Evolutionary conservation across 2,797 vertebrate species (phyloP), one percentile per base, ranked within the genome.

Genomic region (Telmatherina bonti): DNA sequence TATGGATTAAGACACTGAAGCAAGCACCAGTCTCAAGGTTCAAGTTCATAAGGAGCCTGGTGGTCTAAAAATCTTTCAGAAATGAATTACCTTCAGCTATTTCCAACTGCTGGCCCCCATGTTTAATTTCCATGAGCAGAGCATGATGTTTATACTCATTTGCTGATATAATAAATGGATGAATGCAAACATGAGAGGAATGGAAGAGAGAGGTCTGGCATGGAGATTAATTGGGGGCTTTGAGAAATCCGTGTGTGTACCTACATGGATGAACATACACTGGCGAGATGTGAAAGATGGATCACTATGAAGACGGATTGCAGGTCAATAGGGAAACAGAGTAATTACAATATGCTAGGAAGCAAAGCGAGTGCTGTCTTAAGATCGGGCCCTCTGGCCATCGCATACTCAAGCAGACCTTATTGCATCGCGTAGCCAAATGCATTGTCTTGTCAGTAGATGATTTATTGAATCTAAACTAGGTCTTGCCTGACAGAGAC

Each of bases 311-410:
- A 87, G 84, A 92, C 72, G 76, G 80, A 90, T 90, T 82, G 83
- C 68, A 74, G 84, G 86, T 88, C 90, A 75, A 85, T 73, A 72
- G 85, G 91, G 91, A 92, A 89, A 87, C 59, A 18, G 82, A 88
- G 89, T 92, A 92, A 92, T 93, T 92, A 93, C 89, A 87, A 89
- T 88, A 76, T 90, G 84, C 83, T 81, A 75, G 76, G 67, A 79
- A 87, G 86, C 80, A 76, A 89, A 90, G 85, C 87, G 87, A 87
- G 82, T 70, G 76, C 87, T 79, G 88, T 89, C 86, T 89, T 74
- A 78, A 78, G 78, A 85, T 74, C 76, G 65, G 69, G 62, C 81
- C 89, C 82, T 60, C 67, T 64, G 84, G 91, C 84, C 87, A 81
- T 87, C 74, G 86, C 82, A 90, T 84, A 83, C 79, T 83, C 77